Evolutionary conservation across 2,888 invertebrate genomes (phyloP).

Genomic region (Oeneis ivallda): DNA sequence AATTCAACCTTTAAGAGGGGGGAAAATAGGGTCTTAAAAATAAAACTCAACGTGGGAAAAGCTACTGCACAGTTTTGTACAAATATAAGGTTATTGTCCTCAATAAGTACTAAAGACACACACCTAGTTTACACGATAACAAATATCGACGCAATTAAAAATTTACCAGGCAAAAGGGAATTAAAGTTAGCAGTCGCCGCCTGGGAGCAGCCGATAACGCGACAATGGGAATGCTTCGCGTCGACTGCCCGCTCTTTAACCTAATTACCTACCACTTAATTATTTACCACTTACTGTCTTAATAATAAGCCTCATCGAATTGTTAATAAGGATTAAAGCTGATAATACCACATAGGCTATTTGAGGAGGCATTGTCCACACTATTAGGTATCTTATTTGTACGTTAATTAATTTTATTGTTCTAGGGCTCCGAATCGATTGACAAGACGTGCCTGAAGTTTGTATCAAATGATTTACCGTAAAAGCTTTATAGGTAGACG

Average conservation of each 20-base stretch:
- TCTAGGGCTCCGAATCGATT: too few relatives aligned
- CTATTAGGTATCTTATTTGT: too few relatives aligned
- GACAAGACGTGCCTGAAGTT: too few relatives aligned
- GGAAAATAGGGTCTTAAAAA: too few relatives aligned
- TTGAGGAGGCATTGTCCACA: background rate
- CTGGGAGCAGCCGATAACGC: conserved; percentile 71
- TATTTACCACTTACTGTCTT: conserved; percentile 49
- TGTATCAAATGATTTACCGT: too few relatives aligned
- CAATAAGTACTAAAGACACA: background rate
- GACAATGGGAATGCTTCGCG: conserved; percentile 73
- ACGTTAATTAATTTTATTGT: too few relatives aligned
- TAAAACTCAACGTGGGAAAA: too few relatives aligned
- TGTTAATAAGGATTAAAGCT: background rate
- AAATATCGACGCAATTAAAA: conserved; percentile 67
- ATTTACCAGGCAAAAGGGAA: conserved; percentile 67
- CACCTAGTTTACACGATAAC: conserved; percentile 8
- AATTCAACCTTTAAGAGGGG: too few relatives aligned
- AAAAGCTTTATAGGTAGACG: too few relatives aligned
- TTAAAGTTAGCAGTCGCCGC: conserved; percentile 66
- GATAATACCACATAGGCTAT: background rate
- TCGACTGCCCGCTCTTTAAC: conserved; percentile 58
- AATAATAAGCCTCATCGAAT: conserved; percentile 12
- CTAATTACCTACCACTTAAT: conserved; percentile 64
- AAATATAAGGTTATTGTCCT: background rate
- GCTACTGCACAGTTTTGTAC: background rate